phyloP scores from a whole-genome alignment of 2,797 vertebrate genomes.

The Ceryle rudis region DNA sequence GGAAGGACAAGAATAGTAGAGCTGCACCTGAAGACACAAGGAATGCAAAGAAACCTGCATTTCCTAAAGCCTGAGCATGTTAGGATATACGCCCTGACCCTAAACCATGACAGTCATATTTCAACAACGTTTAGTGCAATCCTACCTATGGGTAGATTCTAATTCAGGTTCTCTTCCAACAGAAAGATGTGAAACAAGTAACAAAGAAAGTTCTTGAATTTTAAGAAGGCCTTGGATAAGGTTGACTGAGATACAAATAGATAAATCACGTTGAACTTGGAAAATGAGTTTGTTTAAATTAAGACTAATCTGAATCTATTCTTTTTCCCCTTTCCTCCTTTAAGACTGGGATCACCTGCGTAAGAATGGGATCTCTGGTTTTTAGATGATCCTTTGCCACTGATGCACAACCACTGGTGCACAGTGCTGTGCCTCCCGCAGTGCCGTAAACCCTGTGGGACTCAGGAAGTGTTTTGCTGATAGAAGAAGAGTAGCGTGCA shows the following conservation, averaged over 20 bases:
- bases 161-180: neutral
- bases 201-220: neutral
- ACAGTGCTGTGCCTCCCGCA: rapidly evolving
- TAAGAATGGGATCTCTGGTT: neutral
- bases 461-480: rapidly evolving
- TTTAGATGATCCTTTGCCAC: neutral
- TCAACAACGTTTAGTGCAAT: neutral
- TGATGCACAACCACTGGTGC: rapidly evolving
- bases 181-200: neutral
- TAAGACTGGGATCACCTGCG: neutral
- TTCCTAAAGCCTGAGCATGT: neutral
- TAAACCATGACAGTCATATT: too few relatives aligned
- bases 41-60: neutral
- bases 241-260: neutral
- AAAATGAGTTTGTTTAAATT: neutral
- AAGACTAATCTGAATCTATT: neutral
- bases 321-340: neutral
- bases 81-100: too few relatives aligned
- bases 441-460: neutral
- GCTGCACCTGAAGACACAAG: neutral
- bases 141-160: neutral
- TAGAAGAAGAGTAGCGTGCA: neutral
- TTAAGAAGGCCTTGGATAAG: neutral
- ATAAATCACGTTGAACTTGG: neutral
- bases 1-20: neutral